A percentile compares a stretch with the other conserved stretches of the same genome.
Evolutionary conservation across 1,140 invertebrate genomes (phyloP).

Genomic region (Cryptotermes secundus): DNA sequence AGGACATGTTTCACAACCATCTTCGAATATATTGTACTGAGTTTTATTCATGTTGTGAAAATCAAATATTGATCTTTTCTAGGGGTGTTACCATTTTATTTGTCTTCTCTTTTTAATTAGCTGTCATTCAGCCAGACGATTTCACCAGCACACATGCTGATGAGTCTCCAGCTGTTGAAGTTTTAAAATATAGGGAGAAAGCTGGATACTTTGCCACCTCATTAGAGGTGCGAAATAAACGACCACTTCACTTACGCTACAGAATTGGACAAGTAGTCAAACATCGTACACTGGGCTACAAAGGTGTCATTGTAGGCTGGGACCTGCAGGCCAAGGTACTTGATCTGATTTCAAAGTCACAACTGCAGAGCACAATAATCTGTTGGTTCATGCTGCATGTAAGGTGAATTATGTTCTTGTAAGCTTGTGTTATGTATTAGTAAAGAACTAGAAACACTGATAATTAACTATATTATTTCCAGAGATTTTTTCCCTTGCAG

Average conservation of each 20-base stretch:
- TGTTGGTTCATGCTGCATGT: neutral
- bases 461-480: no score
- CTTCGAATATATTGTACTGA: no score
- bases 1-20: no score
- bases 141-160: conserved; percentile 37
- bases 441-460: no score
- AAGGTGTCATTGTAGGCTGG: conserved; percentile 59
- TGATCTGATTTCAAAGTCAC: neutral
- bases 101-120: neutral
- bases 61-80: no score
- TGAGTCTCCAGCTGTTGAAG: conserved; percentile 52
- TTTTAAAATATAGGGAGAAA: conserved; percentile 45
- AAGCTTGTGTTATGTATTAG: no score
- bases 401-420: neutral
- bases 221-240: conserved; percentile 43
- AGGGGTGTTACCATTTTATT: no score
- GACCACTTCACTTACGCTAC: conserved; percentile 49
- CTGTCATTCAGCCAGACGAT: neutral
- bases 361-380: neutral
- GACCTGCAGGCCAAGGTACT: conserved; percentile 48
- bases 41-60: no score
- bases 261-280: conserved; percentile 56
- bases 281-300: conserved; percentile 53
- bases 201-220: conserved; percentile 43
- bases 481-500: no score